A percentile compares a stretch with the other conserved stretches of the same genome.
Evolutionary conservation across 2,113 vertebrate genomes (phyloP).

Genomic region (Acanthochromis polyacanthus): DNA sequence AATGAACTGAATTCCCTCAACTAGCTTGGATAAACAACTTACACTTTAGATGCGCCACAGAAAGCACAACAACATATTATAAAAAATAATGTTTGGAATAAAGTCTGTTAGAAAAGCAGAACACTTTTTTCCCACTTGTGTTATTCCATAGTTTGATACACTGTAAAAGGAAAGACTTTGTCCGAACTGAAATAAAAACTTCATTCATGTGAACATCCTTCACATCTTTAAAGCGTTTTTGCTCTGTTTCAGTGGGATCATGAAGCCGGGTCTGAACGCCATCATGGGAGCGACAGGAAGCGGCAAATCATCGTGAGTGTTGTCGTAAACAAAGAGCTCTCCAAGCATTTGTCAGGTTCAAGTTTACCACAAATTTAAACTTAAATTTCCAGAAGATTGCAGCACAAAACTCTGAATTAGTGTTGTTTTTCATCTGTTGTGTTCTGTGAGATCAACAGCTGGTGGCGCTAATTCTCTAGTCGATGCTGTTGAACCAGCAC

Average conservation of each 20-base stretch:
- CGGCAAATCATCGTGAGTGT: conserved; percentile 96
- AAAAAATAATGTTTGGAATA: no score
- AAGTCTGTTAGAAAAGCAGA: no score
- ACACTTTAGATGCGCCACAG: no score
- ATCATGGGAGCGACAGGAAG: conserved; percentile 96
- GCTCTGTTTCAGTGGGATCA: conserved; percentile 88
- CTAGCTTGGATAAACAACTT: no score
- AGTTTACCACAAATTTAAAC: neutral
- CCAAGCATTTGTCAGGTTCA: neutral
- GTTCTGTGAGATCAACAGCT: neutral
- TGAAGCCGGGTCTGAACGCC: conserved; percentile 95
- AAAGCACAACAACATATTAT: no score
- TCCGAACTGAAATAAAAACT: no score
- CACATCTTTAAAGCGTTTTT: neutral
- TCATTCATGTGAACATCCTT: no score
- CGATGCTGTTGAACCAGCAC: no score
- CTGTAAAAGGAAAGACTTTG: no score
- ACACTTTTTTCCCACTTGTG: no score
- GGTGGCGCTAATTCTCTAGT: neutral
- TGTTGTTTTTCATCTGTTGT: neutral
- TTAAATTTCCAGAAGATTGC: neutral
- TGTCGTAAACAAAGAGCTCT: neutral
- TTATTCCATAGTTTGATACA: no score
- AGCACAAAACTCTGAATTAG: neutral
- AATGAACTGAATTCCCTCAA: no score